A percentile compares a stretch with the other conserved stretches of the same genome.
These are phyloP conservation scores for Ciconia nigra DNA, from an alignment of 2,797 vertebrate species.

Conservation along the genomic window DNA sequence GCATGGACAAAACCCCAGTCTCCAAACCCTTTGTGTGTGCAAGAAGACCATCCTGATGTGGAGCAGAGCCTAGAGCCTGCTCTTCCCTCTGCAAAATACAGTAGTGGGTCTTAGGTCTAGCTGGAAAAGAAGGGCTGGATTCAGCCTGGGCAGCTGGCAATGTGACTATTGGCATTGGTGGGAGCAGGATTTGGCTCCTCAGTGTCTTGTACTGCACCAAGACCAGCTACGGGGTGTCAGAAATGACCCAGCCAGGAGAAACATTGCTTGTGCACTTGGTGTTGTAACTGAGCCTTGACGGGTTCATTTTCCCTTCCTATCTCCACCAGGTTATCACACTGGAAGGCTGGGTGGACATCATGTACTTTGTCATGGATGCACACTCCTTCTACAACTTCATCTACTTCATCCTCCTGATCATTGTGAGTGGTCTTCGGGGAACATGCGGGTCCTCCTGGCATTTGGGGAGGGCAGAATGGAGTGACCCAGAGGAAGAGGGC, in stretches of 20 bases:
- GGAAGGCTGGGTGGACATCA: constrained; percentile 99
- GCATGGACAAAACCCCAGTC: not conserved
- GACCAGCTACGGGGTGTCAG: not conserved
- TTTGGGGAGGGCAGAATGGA: not conserved
- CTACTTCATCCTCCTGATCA: constrained; percentile 96
- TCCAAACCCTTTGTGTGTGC: not conserved
- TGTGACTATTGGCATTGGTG: rapidly evolving
- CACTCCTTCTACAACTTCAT: constrained; percentile 99
- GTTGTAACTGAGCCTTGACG: not conserved
- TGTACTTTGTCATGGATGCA: constrained; percentile 99
- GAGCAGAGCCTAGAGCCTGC: not conserved
- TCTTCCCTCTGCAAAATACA: not conserved
- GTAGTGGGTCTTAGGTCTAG: not conserved
- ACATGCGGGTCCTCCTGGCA: not conserved
- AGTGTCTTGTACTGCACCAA: not conserved
- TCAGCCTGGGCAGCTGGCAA: not conserved
- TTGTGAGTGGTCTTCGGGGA: constrained; percentile 77
- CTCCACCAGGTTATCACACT: constrained; percentile 91
- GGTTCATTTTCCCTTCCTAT: not conserved
- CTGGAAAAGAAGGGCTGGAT: not conserved
- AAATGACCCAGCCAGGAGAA: not conserved
- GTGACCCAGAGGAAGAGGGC: not conserved
- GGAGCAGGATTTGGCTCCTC: not conserved
- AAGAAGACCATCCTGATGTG: not conserved
- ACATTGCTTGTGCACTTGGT: not conserved